Conservation (phyloP, 2,113 vertebrate genomes). For the Xenus cinereus region DNA sequence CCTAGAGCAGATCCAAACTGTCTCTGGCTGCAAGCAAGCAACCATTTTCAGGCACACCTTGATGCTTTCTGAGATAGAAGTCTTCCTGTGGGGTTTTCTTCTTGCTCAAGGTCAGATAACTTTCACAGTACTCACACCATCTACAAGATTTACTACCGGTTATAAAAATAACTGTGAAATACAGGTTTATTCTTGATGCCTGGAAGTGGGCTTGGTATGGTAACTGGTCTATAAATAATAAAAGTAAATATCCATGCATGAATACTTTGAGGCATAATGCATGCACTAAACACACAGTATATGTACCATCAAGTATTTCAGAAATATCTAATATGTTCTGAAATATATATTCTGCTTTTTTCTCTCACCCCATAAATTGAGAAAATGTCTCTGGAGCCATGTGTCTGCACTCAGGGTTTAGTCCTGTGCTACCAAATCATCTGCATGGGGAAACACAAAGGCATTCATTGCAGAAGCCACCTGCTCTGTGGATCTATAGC, state of each 20-base stretch:
- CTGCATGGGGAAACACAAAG: neutral
- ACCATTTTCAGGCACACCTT: neutral
- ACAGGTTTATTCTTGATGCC: slow-evolving; percentile 38
- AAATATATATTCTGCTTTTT: slow-evolving; percentile 45
- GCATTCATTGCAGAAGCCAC: neutral
- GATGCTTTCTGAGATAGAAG: neutral
- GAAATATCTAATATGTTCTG: slow-evolving; percentile 52
- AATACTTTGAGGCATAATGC: slow-evolving; percentile 33
- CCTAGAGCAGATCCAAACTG: neutral
- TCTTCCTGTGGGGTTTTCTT: neutral
- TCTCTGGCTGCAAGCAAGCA: neutral
- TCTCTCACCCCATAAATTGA: slow-evolving; percentile 41
- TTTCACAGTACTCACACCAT: slow-evolving; percentile 33
- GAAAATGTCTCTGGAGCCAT: slow-evolving; percentile 9
- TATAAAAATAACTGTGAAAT: slow-evolving; percentile 60
- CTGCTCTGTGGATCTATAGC: neutral
- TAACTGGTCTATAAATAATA: slow-evolving; percentile 57
- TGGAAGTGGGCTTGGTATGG: slow-evolving; percentile 23
- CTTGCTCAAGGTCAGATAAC: slow-evolving; percentile 53
- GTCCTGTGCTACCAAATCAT: slow-evolving; percentile 14
- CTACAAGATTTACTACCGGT: slow-evolving; percentile 45
- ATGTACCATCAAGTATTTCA: slow-evolving; percentile 56
- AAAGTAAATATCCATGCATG: slow-evolving; percentile 61
- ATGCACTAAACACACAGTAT: slow-evolving; percentile 39
- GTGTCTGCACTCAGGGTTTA: neutral